phyloP scores from a whole-genome alignment of 2,888 invertebrate species.

The Schrankia costaestrigalis region DNA sequence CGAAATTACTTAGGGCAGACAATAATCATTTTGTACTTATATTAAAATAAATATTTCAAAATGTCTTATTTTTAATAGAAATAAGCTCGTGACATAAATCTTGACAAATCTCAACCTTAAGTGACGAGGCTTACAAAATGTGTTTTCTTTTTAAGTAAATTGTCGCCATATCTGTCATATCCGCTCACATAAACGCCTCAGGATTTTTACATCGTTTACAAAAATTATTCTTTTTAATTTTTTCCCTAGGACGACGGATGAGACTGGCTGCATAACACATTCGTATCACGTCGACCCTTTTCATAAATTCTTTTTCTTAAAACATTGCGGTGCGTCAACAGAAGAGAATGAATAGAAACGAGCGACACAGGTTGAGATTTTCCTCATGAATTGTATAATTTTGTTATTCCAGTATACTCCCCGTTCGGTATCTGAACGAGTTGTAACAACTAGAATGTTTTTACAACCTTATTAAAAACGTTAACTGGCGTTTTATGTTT shows the following conservation, averaged over 20 bases:
- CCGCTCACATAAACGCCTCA: conserved; percentile 29
- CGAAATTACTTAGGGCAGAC: too few species aligned
- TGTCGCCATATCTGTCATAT: conserved; percentile 37
- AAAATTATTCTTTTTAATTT: conserved; percentile 49
- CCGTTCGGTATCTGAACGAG: conserved; percentile 3
- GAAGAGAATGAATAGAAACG: conserved; percentile 36
- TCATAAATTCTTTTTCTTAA: conserved; percentile 59
- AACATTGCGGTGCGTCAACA: conserved; percentile 52
- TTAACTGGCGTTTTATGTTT: conserved; percentile 27
- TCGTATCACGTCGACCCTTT: conserved; percentile 57
- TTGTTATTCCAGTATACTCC: conserved; percentile 17
- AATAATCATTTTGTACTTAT: too few species aligned
- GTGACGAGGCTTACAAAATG: conserved; percentile 26
- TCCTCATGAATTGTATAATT: conserved; percentile 20
- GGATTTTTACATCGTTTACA: conserved; percentile 32
- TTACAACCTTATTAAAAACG: conserved; percentile 27
- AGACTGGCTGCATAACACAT: conserved; percentile 41
- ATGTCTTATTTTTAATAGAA: conserved; percentile 4
- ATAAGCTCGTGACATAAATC: conserved; percentile 15
- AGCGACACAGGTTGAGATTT: conserved; percentile 12
- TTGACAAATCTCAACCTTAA: conserved; percentile 35
- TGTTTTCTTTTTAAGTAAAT: conserved; percentile 37
- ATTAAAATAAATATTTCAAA: background rate
- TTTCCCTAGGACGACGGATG: conserved; percentile 23
- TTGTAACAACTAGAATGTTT: conserved; percentile 26